Base-by-base conservation (phyloP, 2,113 vertebrate species). In the Megaceryle maxima region DNA sequence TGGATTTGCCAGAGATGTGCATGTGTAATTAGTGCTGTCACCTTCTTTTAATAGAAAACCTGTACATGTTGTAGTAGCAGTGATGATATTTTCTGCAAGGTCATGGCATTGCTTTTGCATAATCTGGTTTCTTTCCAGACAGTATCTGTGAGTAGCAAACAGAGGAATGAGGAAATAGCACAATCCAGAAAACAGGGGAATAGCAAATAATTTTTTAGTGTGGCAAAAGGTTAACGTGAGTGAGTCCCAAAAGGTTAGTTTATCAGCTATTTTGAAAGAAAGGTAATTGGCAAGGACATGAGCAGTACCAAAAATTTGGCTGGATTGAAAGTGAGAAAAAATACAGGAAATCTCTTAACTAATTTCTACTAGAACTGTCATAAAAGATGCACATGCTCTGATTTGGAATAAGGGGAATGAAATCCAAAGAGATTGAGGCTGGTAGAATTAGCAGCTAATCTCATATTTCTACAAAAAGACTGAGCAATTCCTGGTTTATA, bases 401-500 rank as follows among this genome's bases (percentile, higher is more conserved):
- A 74, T 88, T 81, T 86, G 56, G 25, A 94, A 85, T 68, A 60
- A 50, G 41, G 33, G 31, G 35, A 76, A 16, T 83, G 90, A 92
- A 90, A 80, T 81, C 19, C 63, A 69, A 83, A 93, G 63, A 87
- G 22, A 11, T 79, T 44, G 66, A 63, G 50, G 63, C 75, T 93
- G 82, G 67, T 89, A 83, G 60, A 97, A 93, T 94, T 86, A 90
- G 87, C 64, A 72, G 70, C 70, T 96, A 82, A 92, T 94, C 78
- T 93, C 76, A 29, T 76, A 83, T 96, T 96, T 94, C 89, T 97
- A 35, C 90, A 78, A 50, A 77, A 82, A 83, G 62, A 87, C 80
- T 62, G 59, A 95, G 68, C 53, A 88, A 94, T 94, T 97, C 60
- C 82, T 91, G 68, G 57, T 96, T 94, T 93, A 92, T 81, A 92